phyloP scores from a whole-genome alignment of 2,888 invertebrate species.

The Sinotaia quadrata region DNA sequence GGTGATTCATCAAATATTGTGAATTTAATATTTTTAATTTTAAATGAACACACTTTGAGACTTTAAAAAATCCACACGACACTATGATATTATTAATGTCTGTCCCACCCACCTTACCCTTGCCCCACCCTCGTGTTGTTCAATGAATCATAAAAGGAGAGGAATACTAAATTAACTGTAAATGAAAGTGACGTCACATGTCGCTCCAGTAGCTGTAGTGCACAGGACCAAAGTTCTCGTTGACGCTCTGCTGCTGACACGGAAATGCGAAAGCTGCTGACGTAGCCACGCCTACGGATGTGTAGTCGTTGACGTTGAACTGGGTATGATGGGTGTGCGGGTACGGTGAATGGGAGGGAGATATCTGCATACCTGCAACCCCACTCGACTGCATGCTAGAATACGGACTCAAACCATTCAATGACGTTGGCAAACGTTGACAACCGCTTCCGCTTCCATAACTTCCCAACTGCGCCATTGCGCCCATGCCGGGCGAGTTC shows the following conservation, averaged over 20 bases:
- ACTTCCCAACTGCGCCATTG: slow-evolving; percentile 49
- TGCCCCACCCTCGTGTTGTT: no score
- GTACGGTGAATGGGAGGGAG: slow-evolving; percentile 44
- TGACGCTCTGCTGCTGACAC: slow-evolving; percentile 54
- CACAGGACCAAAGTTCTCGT: slow-evolving; percentile 53
- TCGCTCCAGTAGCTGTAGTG: slow-evolving; percentile 58
- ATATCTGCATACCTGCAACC: slow-evolving; percentile 40
- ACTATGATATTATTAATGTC: no score
- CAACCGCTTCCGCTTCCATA: slow-evolving; percentile 42
- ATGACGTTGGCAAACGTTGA: slow-evolving; percentile 42
- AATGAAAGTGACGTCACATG: slow-evolving; percentile 31
- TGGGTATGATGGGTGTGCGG: slow-evolving; percentile 44
- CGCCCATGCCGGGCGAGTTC: slow-evolving; percentile 44
- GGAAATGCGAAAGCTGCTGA: slow-evolving; percentile 54
- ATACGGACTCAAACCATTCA: slow-evolving; percentile 35
- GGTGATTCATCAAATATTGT: no score
- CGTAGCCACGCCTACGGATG: slow-evolving; percentile 43
- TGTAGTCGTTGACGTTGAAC: slow-evolving; percentile 55
- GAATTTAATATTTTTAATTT: no score
- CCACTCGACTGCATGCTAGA: slow-evolving; percentile 48
- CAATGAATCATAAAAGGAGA: no score
- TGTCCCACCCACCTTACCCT: no score
- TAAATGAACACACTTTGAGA: no score
- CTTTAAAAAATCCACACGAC: no score
- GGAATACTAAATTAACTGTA: no score